A percentile compares a stretch with the other conserved stretches of the same genome.
Conservation (phyloP, 2,797 vertebrate genomes). For the Emydoidea blandingii region DNA sequence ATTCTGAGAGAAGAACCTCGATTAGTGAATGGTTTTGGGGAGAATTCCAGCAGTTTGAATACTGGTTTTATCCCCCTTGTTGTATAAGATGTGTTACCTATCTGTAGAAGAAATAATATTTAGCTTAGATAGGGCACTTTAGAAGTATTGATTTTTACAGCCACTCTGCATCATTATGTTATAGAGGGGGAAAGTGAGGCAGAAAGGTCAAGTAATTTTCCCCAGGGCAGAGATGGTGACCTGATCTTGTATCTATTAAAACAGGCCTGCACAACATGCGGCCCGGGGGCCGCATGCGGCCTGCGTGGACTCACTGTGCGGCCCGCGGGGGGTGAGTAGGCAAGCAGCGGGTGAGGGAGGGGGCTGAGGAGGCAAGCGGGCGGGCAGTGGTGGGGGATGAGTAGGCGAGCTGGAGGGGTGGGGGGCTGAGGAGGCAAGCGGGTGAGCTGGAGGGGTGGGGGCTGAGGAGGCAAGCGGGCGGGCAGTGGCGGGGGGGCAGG, state of each 20-base stretch:
- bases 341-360: too few relatives aligned
- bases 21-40: constrained; percentile 44
- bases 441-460: too few relatives aligned
- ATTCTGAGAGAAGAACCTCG: neutral
- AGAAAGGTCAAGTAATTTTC: neutral
- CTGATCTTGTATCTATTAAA: neutral
- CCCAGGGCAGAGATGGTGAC: neutral
- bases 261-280: too few relatives aligned
- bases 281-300: too few relatives aligned
- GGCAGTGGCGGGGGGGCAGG: too few relatives aligned
- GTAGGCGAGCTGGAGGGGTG: too few relatives aligned
- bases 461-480: too few relatives aligned
- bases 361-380: too few relatives aligned
- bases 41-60: neutral
- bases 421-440: too few relatives aligned
- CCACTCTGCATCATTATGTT: neutral
- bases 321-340: too few relatives aligned
- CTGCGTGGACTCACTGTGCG: too few relatives aligned
- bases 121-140: neutral
- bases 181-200: neutral
- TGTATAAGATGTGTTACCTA: neutral
- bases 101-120: neutral
- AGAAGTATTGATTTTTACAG: neutral
- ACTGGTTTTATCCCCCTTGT: neutral
- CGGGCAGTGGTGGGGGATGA: too few relatives aligned